Conservation (phyloP, 1,140 invertebrate genomes). For the Drosophila varians region DNA sequence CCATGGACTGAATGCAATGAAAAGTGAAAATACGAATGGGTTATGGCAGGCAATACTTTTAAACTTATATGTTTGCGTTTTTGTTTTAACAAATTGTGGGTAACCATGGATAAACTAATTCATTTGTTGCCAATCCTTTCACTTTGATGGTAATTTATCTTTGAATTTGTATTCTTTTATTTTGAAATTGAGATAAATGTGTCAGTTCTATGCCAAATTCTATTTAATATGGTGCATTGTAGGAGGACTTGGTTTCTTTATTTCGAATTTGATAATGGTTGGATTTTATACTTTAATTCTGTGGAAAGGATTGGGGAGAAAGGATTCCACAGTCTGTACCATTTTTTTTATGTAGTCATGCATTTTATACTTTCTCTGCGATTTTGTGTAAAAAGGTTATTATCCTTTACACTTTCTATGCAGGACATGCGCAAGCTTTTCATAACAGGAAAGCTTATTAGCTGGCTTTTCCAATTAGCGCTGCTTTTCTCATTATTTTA, state of each 20-base stretch:
- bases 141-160: too few species aligned
- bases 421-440: too few species aligned
- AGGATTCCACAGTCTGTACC: background rate
- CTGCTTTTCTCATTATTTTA: too few species aligned
- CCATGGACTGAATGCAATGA: constrained; percentile 5
- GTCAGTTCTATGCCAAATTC: background rate
- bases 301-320: background rate
- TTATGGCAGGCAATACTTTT: background rate
- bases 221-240: background rate
- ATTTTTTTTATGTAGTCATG: background rate
- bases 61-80: too few species aligned
- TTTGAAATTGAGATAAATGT: background rate
- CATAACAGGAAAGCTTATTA: too few species aligned
- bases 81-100: too few species aligned
- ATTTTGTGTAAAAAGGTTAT: too few species aligned
- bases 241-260: background rate
- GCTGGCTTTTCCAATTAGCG: too few species aligned
- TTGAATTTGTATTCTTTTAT: background rate
- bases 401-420: too few species aligned
- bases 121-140: too few species aligned
- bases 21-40: constrained; percentile 20
- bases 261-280: background rate
- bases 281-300: background rate
- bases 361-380: background rate
- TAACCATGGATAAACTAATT: too few species aligned